These are phyloP conservation scores for Agelastica alni DNA, from an alignment of 2,888 invertebrate species.

Conservation along the genomic window DNA sequence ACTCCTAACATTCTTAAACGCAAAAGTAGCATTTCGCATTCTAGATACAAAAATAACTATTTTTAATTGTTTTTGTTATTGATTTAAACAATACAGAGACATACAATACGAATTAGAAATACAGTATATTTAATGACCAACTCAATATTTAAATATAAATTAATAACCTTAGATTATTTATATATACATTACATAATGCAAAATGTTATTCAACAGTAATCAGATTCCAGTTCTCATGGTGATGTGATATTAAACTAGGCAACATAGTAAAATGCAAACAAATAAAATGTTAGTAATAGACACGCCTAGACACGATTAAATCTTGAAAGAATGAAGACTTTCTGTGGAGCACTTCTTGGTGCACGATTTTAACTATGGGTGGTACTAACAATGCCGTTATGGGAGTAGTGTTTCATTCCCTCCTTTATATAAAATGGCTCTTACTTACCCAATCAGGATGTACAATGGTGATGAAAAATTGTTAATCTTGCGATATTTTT, in stretches of 20 bases:
- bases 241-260: conserved; percentile 15
- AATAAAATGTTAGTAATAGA: conserved; percentile 29
- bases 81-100: too few species aligned
- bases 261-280: conserved; percentile 23
- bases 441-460: conserved; percentile 3
- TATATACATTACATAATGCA: neutral
- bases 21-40: too few species aligned
- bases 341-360: conserved; percentile 20
- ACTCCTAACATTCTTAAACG: too few species aligned
- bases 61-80: too few species aligned
- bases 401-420: conserved; percentile 26
- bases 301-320: conserved; percentile 37
- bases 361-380: conserved; percentile 31
- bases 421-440: conserved; percentile 1
- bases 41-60: too few species aligned
- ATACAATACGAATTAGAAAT: too few species aligned
- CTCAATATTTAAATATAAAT: too few species aligned
- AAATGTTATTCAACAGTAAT: conserved; percentile 18
- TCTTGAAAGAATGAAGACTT: conserved; percentile 32
- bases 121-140: too few species aligned
- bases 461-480: neutral
- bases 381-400: conserved; percentile 32
- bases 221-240: conserved; percentile 12
- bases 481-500: too few species aligned
- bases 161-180: neutral